Conservation (phyloP, 2,113 vertebrate genomes). For the Amia ocellicauda region DNA sequence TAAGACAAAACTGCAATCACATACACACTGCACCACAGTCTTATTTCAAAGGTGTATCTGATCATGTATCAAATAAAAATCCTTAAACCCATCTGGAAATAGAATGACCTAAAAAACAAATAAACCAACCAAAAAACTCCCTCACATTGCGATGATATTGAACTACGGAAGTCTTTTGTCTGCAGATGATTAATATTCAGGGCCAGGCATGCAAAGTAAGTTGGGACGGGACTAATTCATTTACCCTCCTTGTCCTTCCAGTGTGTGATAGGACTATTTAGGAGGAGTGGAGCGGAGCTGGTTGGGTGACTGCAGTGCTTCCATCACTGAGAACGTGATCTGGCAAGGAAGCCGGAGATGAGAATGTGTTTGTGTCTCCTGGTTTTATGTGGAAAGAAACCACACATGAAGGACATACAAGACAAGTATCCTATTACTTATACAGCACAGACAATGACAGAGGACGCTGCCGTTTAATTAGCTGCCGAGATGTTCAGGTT, state of each 20-base stretch:
- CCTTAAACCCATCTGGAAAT: too few species aligned
- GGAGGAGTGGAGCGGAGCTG: background rate
- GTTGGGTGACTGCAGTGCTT: background rate
- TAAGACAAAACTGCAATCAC: background rate
- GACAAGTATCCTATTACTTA: too few species aligned
- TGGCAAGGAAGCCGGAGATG: background rate
- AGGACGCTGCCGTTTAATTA: too few species aligned
- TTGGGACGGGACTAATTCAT: background rate
- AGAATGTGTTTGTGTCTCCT: background rate
- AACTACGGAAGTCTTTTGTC: background rate
- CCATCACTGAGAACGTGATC: background rate
- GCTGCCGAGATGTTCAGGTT: too few species aligned
- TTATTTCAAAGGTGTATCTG: too few species aligned
- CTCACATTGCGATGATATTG: background rate
- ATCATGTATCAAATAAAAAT: too few species aligned
- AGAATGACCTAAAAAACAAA: too few species aligned
- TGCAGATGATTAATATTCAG: background rate
- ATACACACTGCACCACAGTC: background rate
- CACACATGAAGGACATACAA: too few species aligned
- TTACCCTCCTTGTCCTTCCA: conserved; percentile 3
- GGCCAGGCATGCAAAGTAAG: background rate
- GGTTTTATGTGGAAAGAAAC: background rate
- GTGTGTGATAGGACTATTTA: background rate
- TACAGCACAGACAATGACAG: too few species aligned
- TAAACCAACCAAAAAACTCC: too few species aligned